Evolutionary conservation across 2,797 vertebrate species (phyloP).

Genomic region (Carcharodon carcharias): DNA sequence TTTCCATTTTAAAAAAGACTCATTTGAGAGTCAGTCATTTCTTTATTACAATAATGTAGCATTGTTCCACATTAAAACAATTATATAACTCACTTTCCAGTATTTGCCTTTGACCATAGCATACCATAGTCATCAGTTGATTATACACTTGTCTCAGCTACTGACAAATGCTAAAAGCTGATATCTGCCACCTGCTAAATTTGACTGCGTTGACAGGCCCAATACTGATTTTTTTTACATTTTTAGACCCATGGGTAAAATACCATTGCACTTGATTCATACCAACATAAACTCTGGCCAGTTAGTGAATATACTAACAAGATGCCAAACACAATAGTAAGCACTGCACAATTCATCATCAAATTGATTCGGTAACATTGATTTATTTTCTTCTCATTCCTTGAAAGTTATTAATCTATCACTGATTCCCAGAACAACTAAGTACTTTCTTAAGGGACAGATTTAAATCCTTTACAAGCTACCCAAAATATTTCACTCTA

Average conservation of each 20-base stretch:
- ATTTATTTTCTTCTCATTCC: constrained; percentile 51
- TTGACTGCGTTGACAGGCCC: neutral
- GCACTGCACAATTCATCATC: constrained; percentile 61
- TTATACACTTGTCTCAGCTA: neutral
- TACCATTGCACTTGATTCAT: neutral
- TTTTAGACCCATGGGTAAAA: constrained; percentile 3
- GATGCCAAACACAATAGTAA: constrained; percentile 36
- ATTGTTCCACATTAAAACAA: neutral
- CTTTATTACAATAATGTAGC: neutral
- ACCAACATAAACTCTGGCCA: neutral
- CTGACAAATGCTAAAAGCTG: neutral
- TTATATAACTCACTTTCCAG: neutral
- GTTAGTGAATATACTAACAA: constrained; percentile 26
- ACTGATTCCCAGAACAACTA: constrained; percentile 18
- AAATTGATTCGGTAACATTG: constrained; percentile 58
- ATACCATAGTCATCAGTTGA: neutral
- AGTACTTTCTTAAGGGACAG: constrained; percentile 1
- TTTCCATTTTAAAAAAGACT: neutral
- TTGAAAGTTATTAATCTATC: constrained; percentile 33
- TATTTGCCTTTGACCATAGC: neutral
- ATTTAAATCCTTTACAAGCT: neutral
- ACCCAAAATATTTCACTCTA: neutral
- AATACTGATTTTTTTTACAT: neutral
- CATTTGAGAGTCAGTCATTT: neutral
- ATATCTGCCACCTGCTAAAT: neutral